Conservation (phyloP, 2,888 invertebrate species). For the Ectobius pallidus region DNA sequence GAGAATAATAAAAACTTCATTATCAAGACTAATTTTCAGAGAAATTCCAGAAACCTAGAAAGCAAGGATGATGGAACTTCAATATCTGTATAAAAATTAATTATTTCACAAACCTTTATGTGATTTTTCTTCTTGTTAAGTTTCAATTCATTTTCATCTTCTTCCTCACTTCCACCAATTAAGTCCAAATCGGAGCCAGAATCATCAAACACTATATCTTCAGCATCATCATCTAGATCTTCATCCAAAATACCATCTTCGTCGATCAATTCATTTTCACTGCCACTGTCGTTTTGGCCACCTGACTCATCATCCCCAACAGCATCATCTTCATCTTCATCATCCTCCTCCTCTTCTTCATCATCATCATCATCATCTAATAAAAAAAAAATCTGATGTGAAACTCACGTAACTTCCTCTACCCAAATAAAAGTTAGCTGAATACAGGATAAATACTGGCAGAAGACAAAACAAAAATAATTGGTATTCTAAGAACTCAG, state of each 20-base stretch:
- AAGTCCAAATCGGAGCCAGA: conserved; percentile 54
- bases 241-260: conserved; percentile 29
- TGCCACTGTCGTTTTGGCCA: conserved; percentile 24
- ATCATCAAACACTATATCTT: conserved; percentile 52
- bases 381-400: too few relatives aligned
- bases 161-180: conserved; percentile 43
- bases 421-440: too few relatives aligned
- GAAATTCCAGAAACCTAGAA: too few relatives aligned
- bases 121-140: conserved; percentile 45
- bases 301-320: not conserved
- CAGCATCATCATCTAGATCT: conserved; percentile 53
- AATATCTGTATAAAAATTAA: too few relatives aligned
- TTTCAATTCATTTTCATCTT: conserved; percentile 39
- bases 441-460: too few relatives aligned
- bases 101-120: conserved; percentile 50
- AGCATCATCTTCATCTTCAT: not conserved
- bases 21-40: too few relatives aligned
- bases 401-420: too few relatives aligned
- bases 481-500: too few relatives aligned
- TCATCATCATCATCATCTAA: not conserved
- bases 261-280: conserved; percentile 46
- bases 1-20: too few relatives aligned
- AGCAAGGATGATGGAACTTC: too few relatives aligned
- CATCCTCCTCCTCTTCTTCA: not conserved
- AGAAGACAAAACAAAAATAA: too few relatives aligned